phyloP scores from a whole-genome alignment of 2,888 invertebrate species.

The Tupiocoris notatus region DNA sequence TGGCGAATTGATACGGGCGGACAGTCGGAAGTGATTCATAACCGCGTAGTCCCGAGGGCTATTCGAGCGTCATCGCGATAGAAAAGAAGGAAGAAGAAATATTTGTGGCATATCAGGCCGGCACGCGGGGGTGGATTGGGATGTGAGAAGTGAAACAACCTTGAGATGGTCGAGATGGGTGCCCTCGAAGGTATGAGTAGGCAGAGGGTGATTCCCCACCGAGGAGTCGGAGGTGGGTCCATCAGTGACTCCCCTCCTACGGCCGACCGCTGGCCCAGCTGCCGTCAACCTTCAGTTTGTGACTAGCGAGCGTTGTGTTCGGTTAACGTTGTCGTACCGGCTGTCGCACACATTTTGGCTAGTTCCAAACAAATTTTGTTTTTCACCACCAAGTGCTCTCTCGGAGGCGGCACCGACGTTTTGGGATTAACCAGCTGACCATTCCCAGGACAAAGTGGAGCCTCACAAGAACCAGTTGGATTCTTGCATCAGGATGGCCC shows the following conservation, averaged over 20 bases:
- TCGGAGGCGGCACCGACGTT: conserved; percentile 8
- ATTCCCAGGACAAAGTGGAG: conserved; percentile 46
- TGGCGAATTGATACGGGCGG: too few relatives aligned
- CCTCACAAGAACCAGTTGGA: conserved; percentile 54
- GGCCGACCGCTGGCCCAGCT: conserved; percentile 18
- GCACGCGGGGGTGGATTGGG: not conserved
- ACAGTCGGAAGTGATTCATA: not conserved
- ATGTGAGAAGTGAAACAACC: conserved; percentile 11
- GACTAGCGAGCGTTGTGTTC: conserved; percentile 27
- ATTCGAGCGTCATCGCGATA: not conserved
- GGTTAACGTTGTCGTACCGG: conserved; percentile 20
- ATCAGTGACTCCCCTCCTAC: not conserved
- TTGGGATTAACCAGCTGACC: conserved; percentile 44
- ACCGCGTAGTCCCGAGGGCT: not conserved
- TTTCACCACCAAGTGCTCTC: conserved; percentile 3
- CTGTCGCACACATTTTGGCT: not conserved
- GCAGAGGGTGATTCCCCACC: not conserved
- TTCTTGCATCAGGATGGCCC: conserved; percentile 67
- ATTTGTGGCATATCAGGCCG: not conserved
- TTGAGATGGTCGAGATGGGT: conserved; percentile 20
- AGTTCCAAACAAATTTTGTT: conserved; percentile 5
- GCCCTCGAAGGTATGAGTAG: not conserved
- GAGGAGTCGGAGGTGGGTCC: not conserved
- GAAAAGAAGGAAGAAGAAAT: not conserved
- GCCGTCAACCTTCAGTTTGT: conserved; percentile 32